Percentiles rank a stretch among this genome's conserved stretches.
Evolutionary conservation across 2,113 vertebrate genomes (phyloP).

Genomic region (Pachyramphus minor): DNA sequence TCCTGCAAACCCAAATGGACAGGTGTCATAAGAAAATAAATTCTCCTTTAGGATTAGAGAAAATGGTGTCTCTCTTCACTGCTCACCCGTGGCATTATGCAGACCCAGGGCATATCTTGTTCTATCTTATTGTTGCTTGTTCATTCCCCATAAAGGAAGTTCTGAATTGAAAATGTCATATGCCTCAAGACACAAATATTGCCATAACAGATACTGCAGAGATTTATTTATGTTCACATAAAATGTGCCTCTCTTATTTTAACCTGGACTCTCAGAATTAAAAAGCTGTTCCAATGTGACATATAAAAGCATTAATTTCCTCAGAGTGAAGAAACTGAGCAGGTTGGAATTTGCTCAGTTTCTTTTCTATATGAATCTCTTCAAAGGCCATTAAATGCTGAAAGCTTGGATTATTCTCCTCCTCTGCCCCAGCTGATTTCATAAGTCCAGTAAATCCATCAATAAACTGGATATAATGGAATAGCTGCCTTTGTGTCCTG

Average conservation of each 20-base stretch:
- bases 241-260: background rate
- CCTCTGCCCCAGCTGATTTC: background rate
- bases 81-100: background rate
- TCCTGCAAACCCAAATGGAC: background rate
- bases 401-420: background rate
- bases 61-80: background rate
- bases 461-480: background rate
- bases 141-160: background rate
- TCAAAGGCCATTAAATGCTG: background rate
- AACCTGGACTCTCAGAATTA: background rate
- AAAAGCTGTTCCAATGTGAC: background rate
- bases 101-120: slow-evolving; percentile 20
- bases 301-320: slow-evolving; percentile 19
- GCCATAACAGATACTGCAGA: background rate
- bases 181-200: slow-evolving; percentile 19
- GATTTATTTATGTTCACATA: background rate
- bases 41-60: background rate
- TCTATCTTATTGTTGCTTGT: slow-evolving; percentile 19
- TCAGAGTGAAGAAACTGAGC: background rate
- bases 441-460: background rate
- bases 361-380: background rate
- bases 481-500: background rate
- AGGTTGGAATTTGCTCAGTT: slow-evolving; percentile 21
- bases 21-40: background rate
- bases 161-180: slow-evolving; percentile 27